A percentile compares a stretch with the other conserved stretches of the same genome.
Conservation (phyloP, 2,888 invertebrate species). For the Drosophila anceps region DNA sequence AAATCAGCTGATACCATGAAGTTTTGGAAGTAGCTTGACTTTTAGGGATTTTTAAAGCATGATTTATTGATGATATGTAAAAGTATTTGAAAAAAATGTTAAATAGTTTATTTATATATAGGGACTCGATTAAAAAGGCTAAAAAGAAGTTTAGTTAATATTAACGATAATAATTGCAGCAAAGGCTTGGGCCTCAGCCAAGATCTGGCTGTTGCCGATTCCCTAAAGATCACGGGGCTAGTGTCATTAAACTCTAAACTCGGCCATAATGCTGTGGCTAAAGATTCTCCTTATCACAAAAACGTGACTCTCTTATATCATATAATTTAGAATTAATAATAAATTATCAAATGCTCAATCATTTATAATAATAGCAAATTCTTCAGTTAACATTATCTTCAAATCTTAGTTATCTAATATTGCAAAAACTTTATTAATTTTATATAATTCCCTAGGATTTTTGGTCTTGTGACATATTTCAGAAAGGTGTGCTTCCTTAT, state of each 20-base stretch:
- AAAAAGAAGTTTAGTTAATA: neutral
- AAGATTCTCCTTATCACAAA: neutral
- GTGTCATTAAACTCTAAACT: neutral
- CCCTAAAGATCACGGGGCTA: neutral
- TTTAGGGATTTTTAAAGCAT: neutral
- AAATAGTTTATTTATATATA: no score
- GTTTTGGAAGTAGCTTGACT: neutral
- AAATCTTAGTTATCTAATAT: neutral
- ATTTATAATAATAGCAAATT: neutral
- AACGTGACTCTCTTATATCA: neutral
- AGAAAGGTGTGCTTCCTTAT: constrained; percentile 7
- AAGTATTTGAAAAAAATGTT: neutral
- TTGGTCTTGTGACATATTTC: neutral
- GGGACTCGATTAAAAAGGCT: no score
- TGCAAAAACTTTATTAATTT: neutral
- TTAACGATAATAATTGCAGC: neutral
- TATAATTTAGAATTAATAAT: neutral
- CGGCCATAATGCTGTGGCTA: neutral
- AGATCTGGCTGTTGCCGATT: neutral
- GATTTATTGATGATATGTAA: neutral
- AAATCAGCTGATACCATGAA: neutral
- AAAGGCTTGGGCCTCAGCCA: neutral
- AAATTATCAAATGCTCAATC: neutral
- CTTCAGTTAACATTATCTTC: neutral
- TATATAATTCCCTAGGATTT: neutral